Base-by-base conservation (phyloP, 2,113 vertebrate species). In the Spea multiplicata region DNA sequence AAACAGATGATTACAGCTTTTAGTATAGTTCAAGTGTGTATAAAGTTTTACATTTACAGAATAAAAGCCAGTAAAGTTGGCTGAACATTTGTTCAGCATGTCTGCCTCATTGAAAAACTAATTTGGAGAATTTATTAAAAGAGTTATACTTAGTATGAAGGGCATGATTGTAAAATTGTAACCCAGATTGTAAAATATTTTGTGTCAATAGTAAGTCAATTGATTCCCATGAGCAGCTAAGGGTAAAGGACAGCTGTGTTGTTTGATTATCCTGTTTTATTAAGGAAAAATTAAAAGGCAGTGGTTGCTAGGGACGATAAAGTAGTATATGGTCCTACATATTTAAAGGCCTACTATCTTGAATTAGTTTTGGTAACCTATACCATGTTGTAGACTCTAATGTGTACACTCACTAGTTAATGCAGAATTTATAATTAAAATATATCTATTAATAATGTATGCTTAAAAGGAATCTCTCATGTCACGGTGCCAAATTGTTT, bases 211-310 rank as follows among this genome's bases (percentile, higher is more conserved):
- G 46, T 55, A 76, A 68, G 52, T 68, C 52, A 47, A 17, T 68
- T 17, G 50, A 7, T 76, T 68, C 8, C 8, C 52, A 68, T 68
- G 44, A 17, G 30, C 6, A 4, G 5, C 50, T 68, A 9, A 16
- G 53, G 68, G 50, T 47, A 57, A 47, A 59, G 74, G 52, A 57
- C 74, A 76, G 74, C 74, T 76, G 74, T 6, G 44, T 16, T 16
- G 44, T 68, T n/a, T 76, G 65, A 68, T 6, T 57, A 6, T 13
- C 44, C 17, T 64, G n/a, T 48, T 76, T 76, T 68, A 44, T 68
- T 76, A 57, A 68, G 65, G 74, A 44, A 67, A 76, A 64, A 68
- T 67, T 16, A 46, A 76, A 13, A 17, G 44, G 47, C 49, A 6
- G 2, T 68, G 10, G 70, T 68, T 68, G 52, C 74, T 59, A 59